Percentiles rank a stretch among this genome's conserved stretches.
These are phyloP conservation scores for Apamea monoglypha DNA, from an alignment of 2,888 invertebrate species.

Conservation along the genomic window DNA sequence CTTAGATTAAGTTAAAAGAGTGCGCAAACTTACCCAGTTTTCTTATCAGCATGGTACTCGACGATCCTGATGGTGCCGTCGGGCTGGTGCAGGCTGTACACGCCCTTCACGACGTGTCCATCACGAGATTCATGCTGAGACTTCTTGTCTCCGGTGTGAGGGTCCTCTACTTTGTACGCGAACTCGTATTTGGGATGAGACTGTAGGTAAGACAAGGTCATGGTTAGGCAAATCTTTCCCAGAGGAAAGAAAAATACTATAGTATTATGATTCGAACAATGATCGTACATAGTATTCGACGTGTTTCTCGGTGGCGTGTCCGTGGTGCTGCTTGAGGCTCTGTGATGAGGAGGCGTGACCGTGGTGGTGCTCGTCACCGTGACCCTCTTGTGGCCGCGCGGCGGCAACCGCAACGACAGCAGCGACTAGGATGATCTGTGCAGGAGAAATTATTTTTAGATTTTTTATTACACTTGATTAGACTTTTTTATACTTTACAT, in stretches of 20 bases:
- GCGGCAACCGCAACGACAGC: conserved; percentile 16
- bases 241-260: not conserved
- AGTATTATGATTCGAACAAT: not conserved
- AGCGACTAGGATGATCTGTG: conserved; percentile 35
- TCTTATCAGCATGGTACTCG: conserved; percentile 83
- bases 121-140: conserved; percentile 84
- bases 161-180: conserved; percentile 85
- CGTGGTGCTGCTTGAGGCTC: conserved; percentile 63
- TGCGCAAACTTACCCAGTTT: conserved; percentile 51
- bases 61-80: conserved; percentile 87
- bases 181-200: conserved; percentile 70
- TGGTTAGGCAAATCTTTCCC: not conserved
- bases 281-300: conserved; percentile 6
- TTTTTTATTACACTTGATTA: not conserved
- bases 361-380: conserved; percentile 52
- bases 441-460: not conserved
- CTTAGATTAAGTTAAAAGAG: too few species aligned
- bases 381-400: conserved; percentile 43
- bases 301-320: conserved; percentile 11
- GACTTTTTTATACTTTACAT: not conserved
- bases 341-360: conserved; percentile 70
- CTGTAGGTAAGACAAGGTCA: conserved; percentile 3
- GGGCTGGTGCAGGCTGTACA: conserved; percentile 89
- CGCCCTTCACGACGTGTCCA: conserved; percentile 89
- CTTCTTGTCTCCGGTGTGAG: conserved; percentile 85